phyloP scores from a whole-genome alignment of 2,113 vertebrate species.

The Dasypus novemcinctus region DNA sequence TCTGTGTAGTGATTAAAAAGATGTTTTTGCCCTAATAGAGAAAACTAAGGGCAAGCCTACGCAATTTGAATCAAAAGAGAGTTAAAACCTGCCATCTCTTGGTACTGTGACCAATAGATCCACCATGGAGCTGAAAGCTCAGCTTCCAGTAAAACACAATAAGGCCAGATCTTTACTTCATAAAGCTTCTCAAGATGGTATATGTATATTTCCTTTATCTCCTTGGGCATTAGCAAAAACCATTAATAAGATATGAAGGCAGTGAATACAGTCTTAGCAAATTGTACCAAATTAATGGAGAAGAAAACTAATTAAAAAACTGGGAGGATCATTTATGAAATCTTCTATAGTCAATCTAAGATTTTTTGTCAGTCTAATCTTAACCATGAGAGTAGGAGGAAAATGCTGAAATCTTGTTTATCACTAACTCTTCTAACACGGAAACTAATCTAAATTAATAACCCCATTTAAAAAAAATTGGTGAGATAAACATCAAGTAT shows the following conservation, averaged over 20 bases:
- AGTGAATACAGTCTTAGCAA: neutral
- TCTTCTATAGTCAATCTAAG: constrained; percentile 16
- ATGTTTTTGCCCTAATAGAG: neutral
- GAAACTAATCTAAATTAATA: constrained; percentile 52
- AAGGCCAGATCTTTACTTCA: neutral
- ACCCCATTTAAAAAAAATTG: neutral
- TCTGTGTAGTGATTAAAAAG: neutral
- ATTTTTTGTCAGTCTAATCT: constrained; percentile 23
- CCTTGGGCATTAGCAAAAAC: constrained; percentile 17
- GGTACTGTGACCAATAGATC: neutral
- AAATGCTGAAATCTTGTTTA: constrained; percentile 46
- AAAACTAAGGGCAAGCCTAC: neutral
- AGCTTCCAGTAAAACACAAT: neutral
- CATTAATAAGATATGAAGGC: neutral
- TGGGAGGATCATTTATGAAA: neutral
- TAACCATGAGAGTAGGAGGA: constrained; percentile 1
- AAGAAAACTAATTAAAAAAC: neutral
- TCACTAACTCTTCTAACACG: neutral
- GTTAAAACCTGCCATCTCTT: neutral
- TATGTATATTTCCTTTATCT: neutral
- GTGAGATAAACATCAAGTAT: neutral
- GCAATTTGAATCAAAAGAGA: neutral
- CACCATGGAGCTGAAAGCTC: neutral
- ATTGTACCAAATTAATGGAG: neutral
- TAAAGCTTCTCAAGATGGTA: neutral